Base-by-base conservation (phyloP, 2,888 invertebrate species). In the Ischnura elegans region DNA sequence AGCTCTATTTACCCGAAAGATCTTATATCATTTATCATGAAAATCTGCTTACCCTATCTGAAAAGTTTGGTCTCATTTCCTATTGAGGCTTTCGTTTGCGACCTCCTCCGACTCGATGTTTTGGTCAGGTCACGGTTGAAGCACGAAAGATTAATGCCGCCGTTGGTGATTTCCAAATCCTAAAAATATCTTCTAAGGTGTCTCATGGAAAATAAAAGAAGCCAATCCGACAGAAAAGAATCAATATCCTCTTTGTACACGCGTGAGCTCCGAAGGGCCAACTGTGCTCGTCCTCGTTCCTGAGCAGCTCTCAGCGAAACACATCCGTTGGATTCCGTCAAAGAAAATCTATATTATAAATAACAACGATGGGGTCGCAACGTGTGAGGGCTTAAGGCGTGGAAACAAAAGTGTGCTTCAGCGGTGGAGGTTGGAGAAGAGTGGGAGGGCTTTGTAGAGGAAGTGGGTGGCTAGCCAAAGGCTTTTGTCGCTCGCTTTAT, bases 281-380 rank as follows among this genome's bases (percentile, higher is more conserved):
- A 2, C 66, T 6, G n/a, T 16, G n/a, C 36, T 13, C 2, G 61
- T 61, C 90, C 90, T 16, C 43, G 43, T 8, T 90, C 16, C 43
- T n/a, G 90, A 43, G 66, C 42, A 42, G 61, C 90, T 66, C 90
- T 66, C 90, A 61, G n/a, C n/a, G 55, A 61, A 43, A 90, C 61
- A 45, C n/a, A n/a, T n/a, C n/a, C 45, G 90, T 90, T 90, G 45
- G 66, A 66, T 36, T 43, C 45, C 36, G 61, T 90, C 90, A 90
- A 90, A 90, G 66, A 66, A 61, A 61, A 66, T 61, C 90, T 43
- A 90, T 66, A 90, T 90, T 90, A 61, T 90, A 90, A 61, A 90
- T 90, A 90, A 61, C 90, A 90, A 13, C 43, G 43, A 90, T 61
- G 61, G 43, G 61, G 16, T 55, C 90, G 43, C 61, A 25, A 90